Base-by-base conservation (phyloP, 2,113 vertebrate species). In the Leucopsar rothschildi region DNA sequence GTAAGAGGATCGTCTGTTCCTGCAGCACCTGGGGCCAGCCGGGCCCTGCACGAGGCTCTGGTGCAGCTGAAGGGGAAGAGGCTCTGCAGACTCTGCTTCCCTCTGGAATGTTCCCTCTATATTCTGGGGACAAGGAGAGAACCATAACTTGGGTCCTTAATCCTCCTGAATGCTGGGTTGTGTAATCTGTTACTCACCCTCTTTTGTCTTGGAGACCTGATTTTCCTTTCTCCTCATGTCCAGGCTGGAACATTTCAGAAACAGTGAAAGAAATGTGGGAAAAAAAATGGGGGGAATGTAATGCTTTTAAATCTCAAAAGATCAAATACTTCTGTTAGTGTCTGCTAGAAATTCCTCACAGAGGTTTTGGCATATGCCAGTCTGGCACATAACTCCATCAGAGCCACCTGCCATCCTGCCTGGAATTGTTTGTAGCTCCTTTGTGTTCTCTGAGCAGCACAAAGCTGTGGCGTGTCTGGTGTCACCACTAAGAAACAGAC, bases 11-110 rank as follows among this genome's bases (percentile, higher is more conserved):
- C 17, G 96, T 97, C 97, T 98, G 98, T 88, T 98, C 92, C 17
- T 96, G 86, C 92, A 94, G 98, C 64, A 98, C 97, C 13, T 97
- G 98, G 98, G 97, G 98, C 95, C 98, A 95, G 27, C 96, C 95
- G 56, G 95, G 97, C 64, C 96, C 98, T 47, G 97, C 92, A 0
- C 15, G 28, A 97, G 98, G 25, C 87, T 92, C 68, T 8, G 47
- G 44, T 63, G 65, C 96, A 73, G 80, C 95, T 63, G 65, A 44
- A 59, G 15, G 90, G 60, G 39, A 82, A 86, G 70, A 71, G 77
- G 53, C 45, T 86, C 37, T 4, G 44, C 60, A 40, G 76, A 44
- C 3, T 59, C 49, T 45, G 11, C 64, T 64, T 68, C 65, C 55
- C 40, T 49, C 71, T 50, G 10, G 83, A 71, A 40, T 39, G 4